Percentiles rank a stretch among this genome's conserved stretches.
These are phyloP conservation scores for Stigmatopora argus DNA, from an alignment of 2,113 vertebrate species.

Conservation along the genomic window DNA sequence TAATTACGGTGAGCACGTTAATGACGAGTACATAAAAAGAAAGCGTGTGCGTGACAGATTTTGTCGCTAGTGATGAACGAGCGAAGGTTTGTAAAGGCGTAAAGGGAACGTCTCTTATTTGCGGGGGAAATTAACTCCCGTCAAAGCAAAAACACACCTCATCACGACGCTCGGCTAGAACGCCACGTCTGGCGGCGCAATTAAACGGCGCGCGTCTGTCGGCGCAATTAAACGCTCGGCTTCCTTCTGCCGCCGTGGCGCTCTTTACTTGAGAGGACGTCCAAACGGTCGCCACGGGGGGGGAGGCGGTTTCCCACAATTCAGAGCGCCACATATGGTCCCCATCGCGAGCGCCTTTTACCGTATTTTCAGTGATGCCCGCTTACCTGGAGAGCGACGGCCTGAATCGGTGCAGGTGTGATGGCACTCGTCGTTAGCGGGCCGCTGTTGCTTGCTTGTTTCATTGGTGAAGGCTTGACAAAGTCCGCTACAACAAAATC, in stretches of 20 bases:
- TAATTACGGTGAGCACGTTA: background rate
- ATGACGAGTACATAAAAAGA: constrained; percentile 5
- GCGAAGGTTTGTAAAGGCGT: constrained; percentile 16
- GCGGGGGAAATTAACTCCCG: constrained; percentile 43
- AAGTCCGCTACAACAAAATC: constrained; percentile 14
- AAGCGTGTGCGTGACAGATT: constrained; percentile 17
- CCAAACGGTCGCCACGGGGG: constrained; percentile 28
- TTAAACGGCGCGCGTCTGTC: constrained; percentile 60
- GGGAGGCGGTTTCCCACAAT: constrained; percentile 42
- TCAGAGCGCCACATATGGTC: constrained; percentile 59
- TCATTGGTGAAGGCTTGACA: constrained; percentile 27
- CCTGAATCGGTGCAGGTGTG: constrained; percentile 41
- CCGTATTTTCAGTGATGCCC: constrained; percentile 48
- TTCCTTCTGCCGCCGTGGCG: constrained; percentile 49
- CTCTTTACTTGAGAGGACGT: constrained; percentile 49
- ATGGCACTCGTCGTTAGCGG: constrained; percentile 43
- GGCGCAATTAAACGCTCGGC: constrained; percentile 63
- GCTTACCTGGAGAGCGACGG: constrained; percentile 49
- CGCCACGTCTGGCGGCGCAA: constrained; percentile 55
- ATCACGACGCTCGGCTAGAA: constrained; percentile 34
- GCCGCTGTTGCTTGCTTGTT: constrained; percentile 33
- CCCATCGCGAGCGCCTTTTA: constrained; percentile 40
- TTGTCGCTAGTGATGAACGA: constrained; percentile 5
- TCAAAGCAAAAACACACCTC: constrained; percentile 40
- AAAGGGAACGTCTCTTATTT: constrained; percentile 42